These are phyloP conservation scores for Carcina quercana DNA, from an alignment of 2,888 invertebrate genomes.

Conservation along the genomic window DNA sequence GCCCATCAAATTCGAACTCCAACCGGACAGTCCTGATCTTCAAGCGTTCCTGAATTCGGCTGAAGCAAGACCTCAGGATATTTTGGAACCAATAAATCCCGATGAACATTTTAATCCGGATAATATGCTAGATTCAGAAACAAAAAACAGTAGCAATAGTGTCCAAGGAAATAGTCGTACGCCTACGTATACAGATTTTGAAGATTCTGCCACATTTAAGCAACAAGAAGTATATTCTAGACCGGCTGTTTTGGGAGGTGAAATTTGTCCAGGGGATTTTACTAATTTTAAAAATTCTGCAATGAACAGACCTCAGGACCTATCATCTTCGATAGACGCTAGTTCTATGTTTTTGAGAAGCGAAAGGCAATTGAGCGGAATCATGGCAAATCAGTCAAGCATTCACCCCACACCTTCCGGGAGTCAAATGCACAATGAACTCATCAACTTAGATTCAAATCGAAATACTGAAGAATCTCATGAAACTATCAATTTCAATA, in stretches of 20 bases:
- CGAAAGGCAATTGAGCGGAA: slow-evolving; percentile 27
- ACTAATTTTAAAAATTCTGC: slow-evolving; percentile 45
- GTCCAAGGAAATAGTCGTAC: slow-evolving; percentile 28
- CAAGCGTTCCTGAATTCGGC: slow-evolving; percentile 44
- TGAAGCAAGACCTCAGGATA: slow-evolving; percentile 50
- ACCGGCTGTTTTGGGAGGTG: slow-evolving; percentile 41
- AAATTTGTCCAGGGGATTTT: slow-evolving; percentile 48
- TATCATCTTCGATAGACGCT: slow-evolving; percentile 46
- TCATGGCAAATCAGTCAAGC: slow-evolving; percentile 24
- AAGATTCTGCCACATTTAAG: slow-evolving; percentile 39
- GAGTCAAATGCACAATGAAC: slow-evolving; percentile 38
- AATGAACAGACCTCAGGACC: slow-evolving; percentile 45
- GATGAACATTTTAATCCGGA: too few species aligned
- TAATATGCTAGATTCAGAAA: slow-evolving; percentile 39
- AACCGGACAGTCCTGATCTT: slow-evolving; percentile 44
- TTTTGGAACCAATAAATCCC: slow-evolving; percentile 32
- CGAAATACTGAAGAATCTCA: slow-evolving; percentile 54
- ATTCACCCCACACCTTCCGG: slow-evolving; percentile 12
- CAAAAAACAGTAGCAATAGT: slow-evolving; percentile 32
- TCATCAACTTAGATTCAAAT: too few species aligned
- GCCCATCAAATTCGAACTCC: too few species aligned
- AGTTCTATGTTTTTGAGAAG: slow-evolving; percentile 42
- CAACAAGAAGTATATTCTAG: slow-evolving; percentile 46
- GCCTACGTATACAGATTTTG: slow-evolving; percentile 49
- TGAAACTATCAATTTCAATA: slow-evolving; percentile 3